phyloP scores from a whole-genome alignment of 2,113 vertebrate species.

The Sialia sialis region DNA sequence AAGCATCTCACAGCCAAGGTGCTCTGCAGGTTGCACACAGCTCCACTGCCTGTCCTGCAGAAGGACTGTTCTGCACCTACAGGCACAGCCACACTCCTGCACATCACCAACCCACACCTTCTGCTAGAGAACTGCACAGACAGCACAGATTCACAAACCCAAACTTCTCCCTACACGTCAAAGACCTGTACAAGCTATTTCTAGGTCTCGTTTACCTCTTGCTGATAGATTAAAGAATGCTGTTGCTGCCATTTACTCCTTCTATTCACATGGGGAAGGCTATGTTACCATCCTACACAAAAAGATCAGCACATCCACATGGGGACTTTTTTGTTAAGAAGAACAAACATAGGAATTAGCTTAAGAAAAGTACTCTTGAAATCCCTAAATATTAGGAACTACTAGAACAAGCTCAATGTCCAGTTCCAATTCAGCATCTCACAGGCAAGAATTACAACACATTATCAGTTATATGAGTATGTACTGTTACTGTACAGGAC shows the following conservation, averaged over 20 bases:
- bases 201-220: background rate
- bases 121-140: rapidly evolving
- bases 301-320: background rate
- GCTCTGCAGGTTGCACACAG: background rate
- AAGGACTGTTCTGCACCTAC: background rate
- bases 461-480: background rate
- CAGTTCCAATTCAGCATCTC: background rate
- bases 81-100: rapidly evolving
- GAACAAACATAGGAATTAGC: background rate
- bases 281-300: background rate
- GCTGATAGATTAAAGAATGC: background rate
- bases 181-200: background rate
- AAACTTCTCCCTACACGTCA: background rate
- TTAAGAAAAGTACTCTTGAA: background rate
- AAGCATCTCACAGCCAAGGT: background rate
- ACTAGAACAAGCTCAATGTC: background rate
- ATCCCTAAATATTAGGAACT: background rate
- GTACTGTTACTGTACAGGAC: background rate
- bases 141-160: background rate
- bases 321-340: background rate
- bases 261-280: background rate
- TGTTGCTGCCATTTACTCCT: background rate
- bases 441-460: rapidly evolving
- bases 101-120: background rate
- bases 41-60: background rate